Evolutionary conservation across 1,140 invertebrate genomes (phyloP).

Genomic region (Luehdorfia chinensis): DNA sequence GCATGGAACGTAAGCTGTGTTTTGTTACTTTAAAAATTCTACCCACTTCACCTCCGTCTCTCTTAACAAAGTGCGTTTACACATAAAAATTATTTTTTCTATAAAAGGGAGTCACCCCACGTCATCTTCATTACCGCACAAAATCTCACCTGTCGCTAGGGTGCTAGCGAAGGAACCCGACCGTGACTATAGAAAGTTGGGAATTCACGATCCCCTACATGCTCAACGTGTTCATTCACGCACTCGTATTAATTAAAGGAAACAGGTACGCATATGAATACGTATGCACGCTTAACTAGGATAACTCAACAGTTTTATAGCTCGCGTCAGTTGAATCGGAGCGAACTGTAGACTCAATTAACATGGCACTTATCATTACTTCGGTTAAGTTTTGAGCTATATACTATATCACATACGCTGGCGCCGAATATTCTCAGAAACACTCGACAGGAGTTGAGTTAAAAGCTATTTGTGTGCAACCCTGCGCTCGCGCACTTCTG

Average conservation of each 20-base stretch:
- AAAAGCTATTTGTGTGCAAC: slow-evolving; percentile 70
- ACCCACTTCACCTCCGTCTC: no score
- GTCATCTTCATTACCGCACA: slow-evolving; percentile 3
- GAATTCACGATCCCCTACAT: slow-evolving; percentile 36
- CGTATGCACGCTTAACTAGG: slow-evolving; percentile 25
- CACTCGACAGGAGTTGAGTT: slow-evolving; percentile 49
- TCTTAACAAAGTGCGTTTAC: no score
- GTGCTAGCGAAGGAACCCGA: slow-evolving; percentile 22
- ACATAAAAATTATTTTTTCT: neutral
- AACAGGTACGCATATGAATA: slow-evolving; percentile 39
- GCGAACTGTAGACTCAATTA: slow-evolving; percentile 32
- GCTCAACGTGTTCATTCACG: slow-evolving; percentile 45
- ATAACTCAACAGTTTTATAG: no score
- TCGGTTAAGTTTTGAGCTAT: slow-evolving; percentile 36
- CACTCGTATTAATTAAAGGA: slow-evolving; percentile 48
- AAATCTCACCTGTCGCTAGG: slow-evolving; percentile 14
- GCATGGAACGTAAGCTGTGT: no score
- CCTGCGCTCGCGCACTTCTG: slow-evolving; percentile 53
- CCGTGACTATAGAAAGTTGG: slow-evolving; percentile 56
- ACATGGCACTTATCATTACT: slow-evolving; percentile 36
- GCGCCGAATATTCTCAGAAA: slow-evolving; percentile 54
- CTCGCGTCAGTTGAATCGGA: no score
- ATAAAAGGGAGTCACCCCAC: slow-evolving; percentile 6
- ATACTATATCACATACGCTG: slow-evolving; percentile 21
- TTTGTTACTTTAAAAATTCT: no score